phyloP scores from a whole-genome alignment of 2,888 invertebrate species.

The Hypercompe scribonia region DNA sequence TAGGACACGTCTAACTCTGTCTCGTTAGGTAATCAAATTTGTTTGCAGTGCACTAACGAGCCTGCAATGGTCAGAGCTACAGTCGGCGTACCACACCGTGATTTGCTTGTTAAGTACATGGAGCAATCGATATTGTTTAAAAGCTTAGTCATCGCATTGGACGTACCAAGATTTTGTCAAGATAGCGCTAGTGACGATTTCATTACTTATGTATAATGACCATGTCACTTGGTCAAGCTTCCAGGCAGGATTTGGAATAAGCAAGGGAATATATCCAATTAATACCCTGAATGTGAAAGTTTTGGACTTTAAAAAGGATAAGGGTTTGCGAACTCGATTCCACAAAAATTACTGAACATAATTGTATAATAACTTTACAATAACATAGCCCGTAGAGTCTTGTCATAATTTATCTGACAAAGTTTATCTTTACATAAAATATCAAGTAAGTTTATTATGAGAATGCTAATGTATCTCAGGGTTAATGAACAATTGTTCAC shows the following conservation, averaged over 20 bases:
- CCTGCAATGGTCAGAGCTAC: conserved; percentile 61
- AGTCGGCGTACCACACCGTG: conserved; percentile 59
- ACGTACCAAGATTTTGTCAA: conserved; percentile 3
- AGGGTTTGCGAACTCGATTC: not conserved
- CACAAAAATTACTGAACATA: not conserved
- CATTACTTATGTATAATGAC: not conserved
- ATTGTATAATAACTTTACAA: not conserved
- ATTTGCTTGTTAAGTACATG: conserved; percentile 66
- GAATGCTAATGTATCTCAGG: not conserved
- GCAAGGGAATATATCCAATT: not conserved
- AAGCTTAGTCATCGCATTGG: conserved; percentile 29
- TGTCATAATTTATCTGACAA: not conserved
- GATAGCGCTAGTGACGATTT: not conserved
- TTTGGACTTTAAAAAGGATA: not conserved
- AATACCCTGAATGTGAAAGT: not conserved
- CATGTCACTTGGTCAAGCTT: not conserved
- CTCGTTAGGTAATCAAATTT: conserved; percentile 84
- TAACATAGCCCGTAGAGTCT: too few relatives aligned
- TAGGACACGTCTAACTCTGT: conserved; percentile 57
- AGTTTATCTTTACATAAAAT: not conserved
- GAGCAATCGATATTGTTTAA: conserved; percentile 51
- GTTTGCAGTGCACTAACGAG: conserved; percentile 80
- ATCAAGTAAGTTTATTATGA: not conserved
- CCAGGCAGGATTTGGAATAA: not conserved
- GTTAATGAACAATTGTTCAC: conserved; percentile 30